phyloP scores from a whole-genome alignment of 2,113 vertebrate species.

The Tiliqua scincoides region DNA sequence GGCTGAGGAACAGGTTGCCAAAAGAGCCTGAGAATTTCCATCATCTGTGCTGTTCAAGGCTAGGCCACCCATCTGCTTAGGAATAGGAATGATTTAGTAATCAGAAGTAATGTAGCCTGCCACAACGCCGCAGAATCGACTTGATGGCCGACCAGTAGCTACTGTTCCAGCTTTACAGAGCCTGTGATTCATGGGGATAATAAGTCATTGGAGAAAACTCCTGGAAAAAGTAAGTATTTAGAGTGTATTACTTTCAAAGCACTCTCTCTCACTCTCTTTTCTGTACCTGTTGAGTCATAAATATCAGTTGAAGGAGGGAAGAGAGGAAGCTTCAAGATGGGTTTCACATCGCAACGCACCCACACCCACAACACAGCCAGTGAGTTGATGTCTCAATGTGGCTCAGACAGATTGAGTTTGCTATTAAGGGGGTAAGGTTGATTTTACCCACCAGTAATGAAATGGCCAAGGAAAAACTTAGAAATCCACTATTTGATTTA shows the following conservation, averaged over 20 bases:
- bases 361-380: neutral
- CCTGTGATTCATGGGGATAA: constrained; percentile 59
- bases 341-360: neutral
- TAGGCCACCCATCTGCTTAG: constrained; percentile 59
- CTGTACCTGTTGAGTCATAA: constrained; percentile 37
- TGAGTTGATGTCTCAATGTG: neutral
- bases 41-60: constrained; percentile 33
- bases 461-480: neutral
- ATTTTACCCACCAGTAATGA: neutral
- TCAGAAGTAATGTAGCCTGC: constrained; percentile 52
- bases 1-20: constrained; percentile 11
- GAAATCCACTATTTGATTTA: neutral
- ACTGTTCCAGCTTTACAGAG: constrained; percentile 56
- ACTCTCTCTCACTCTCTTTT: neutral
- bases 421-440: neutral
- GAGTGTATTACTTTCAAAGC: constrained; percentile 4
- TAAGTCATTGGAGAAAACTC: constrained; percentile 48
- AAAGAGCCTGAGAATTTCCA: constrained; percentile 54
- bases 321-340: neutral
- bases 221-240: constrained; percentile 28
- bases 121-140: constrained; percentile 42
- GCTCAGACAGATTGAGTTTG: neutral
- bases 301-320: neutral
- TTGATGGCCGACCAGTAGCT: constrained; percentile 47
- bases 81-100: constrained; percentile 53